phyloP scores from a whole-genome alignment of 1,140 invertebrate species.

The Leptopilina clavipes region DNA sequence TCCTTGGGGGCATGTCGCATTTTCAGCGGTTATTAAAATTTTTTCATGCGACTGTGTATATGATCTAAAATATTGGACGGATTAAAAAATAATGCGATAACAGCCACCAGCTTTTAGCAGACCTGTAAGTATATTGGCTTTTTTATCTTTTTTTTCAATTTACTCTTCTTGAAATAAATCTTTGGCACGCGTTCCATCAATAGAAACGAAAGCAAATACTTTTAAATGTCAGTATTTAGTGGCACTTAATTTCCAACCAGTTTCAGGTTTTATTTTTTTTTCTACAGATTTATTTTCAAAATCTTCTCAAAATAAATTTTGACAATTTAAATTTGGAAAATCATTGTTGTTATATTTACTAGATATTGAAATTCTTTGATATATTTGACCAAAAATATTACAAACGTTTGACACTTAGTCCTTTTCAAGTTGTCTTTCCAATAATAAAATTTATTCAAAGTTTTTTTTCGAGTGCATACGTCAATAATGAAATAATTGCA shows the following conservation, averaged over 20 bases:
- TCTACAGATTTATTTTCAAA: too few species aligned
- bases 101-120: slow-evolving; percentile 29
- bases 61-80: background rate
- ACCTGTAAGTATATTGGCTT: slow-evolving; percentile 23
- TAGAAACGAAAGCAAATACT: slow-evolving; percentile 4
- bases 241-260: background rate
- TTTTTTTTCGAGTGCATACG: background rate
- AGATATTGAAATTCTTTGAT: too few species aligned
- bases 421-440: too few species aligned
- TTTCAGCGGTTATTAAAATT: slow-evolving; percentile 39
- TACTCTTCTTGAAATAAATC: slow-evolving; percentile 24
- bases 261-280: background rate
- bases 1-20: slow-evolving; percentile 46
- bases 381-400: too few species aligned
- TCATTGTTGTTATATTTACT: too few species aligned
- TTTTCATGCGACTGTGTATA: slow-evolving; percentile 33
- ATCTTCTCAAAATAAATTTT: too few species aligned
- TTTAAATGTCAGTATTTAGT: background rate
- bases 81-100: slow-evolving; percentile 13
- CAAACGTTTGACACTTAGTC: too few species aligned
- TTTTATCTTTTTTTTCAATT: background rate
- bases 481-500: background rate
- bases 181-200: slow-evolving; percentile 12
- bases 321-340: too few species aligned
- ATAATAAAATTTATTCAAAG: background rate